Base-by-base conservation (phyloP, 2,888 invertebrate genomes). In the Orthosia gracilis region DNA sequence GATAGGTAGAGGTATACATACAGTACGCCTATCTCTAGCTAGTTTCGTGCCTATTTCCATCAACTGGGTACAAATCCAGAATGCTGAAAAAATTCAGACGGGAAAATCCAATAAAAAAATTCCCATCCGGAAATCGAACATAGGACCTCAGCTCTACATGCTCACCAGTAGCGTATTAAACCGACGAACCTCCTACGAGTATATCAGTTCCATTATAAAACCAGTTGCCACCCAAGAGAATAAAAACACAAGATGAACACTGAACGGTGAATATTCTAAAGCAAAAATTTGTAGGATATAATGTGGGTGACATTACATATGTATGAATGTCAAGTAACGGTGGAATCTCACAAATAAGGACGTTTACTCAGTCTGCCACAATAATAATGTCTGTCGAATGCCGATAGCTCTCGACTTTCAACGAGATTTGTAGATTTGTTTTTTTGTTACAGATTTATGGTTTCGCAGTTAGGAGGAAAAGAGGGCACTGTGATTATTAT, bases 301-400 rank as follows among this genome's bases (percentile, higher is more conserved):
- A 76, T 69, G 83, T 73, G 54, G 70, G 69, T 59, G 70, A 71
- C 59, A 26, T 68, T 69, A 72, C 59, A 40, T 40, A 78, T 65
- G 66, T 67, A 59, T 82, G 64, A 69, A 82, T 82, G 80, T 68
- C 82, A 76, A 76, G n/a, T 82, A 83, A 80, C 82, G 84, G 84
- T 73, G 54, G 64, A 47, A 69, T 59, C 66, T 72, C n/a, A 58
- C 79, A 72, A 82, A 70, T 64, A 79, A 61, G 72, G 61, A 79
- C 59, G 21, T 78, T 78, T 74, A 70, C 57, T 50, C 47, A 67
- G 70, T 52, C 65, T 58, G 65, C 21, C 31, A 55, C 49, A 59
- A 73, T 49, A 55, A 54, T 73, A 40, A 54, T 21, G 40, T 18
- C 23, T 45, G 45, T 21, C 59, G 9, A 45, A 15, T 45, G 49